phyloP scores from a whole-genome alignment of 2,888 invertebrate species.

The Lucinisca nassula region DNA sequence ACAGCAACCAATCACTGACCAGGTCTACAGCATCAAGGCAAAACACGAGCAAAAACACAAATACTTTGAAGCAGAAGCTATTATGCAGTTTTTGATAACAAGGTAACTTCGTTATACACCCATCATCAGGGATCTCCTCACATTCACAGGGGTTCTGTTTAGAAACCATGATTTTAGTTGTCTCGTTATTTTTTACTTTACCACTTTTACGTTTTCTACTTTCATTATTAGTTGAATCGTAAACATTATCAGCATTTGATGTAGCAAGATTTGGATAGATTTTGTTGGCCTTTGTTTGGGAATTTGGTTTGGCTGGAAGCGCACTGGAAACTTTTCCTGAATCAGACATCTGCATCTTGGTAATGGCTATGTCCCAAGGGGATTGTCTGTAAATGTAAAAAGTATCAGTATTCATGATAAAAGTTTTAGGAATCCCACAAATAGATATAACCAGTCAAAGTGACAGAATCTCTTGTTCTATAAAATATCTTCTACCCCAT shows the following conservation, averaged over 20 bases:
- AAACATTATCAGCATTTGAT: background rate
- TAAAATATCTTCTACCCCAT: no score
- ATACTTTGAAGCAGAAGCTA: constrained; percentile 68
- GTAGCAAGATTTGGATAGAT: background rate
- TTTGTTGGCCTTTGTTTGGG: background rate
- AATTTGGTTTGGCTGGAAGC: background rate
- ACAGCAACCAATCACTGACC: constrained; percentile 78
- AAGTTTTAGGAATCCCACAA: no score
- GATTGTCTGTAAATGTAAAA: background rate
- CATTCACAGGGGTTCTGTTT: constrained; percentile 20
- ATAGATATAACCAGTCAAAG: no score
- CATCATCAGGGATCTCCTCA: constrained; percentile 25
- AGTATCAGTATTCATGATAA: no score
- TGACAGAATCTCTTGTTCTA: no score
- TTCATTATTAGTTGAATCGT: background rate
- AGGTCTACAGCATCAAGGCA: constrained; percentile 73
- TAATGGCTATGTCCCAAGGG: background rate
- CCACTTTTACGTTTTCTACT: background rate
- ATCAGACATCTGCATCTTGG: background rate
- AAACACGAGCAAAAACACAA: constrained; percentile 71
- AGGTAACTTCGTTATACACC: constrained; percentile 51
- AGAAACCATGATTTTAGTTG: background rate
- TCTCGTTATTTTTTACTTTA: background rate
- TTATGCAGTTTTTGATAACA: constrained; percentile 58
- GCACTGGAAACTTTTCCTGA: background rate